Evolutionary conservation across 2,113 vertebrate genomes (phyloP), one percentile per base, ranked within the genome.

Genomic region (Mellivora capensis): DNA sequence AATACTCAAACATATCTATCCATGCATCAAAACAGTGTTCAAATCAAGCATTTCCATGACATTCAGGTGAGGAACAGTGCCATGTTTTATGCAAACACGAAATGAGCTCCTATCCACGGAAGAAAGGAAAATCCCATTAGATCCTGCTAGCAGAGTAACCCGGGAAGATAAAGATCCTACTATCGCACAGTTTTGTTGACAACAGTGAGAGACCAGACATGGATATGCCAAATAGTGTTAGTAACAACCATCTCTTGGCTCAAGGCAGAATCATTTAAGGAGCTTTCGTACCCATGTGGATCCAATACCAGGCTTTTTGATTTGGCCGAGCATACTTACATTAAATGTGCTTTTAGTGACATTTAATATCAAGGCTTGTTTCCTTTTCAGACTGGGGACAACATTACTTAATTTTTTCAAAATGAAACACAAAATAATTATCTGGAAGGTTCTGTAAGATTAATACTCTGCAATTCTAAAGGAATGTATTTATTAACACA

Each of bases 401-500:
- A 89, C n/a, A 71, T 86, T 42, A 92, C n/a, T 85, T 44, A 86
- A 77, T 92, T 97, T 94, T 94, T 84, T 87, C 85, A 74, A 90
- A 88, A 88, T 49, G 86, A 92, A 87, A 71, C 23, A 72, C 42
- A 86, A 90, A 85, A 52, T 44, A 87, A 93, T 18, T 71, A 62
- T 25, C 57, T 42, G 37, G 18, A 79, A n/a, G 14, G 20, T 79
- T 88, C 67, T 84, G 7, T 61, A 54, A 94, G 49, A 93, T 79
- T 27, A 82, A 39, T 25, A 92, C 37, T 92, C 42, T 44, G 4
- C 8, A 91, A 93, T 91, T 94, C 85, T 74, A 76, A 74, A 84
- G 62, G n/a, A 62, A 54, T 90, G 31, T 64, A 47, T 47, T 52
- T 77, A 77, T 29, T 44, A 79, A 89, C 79, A 90, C 71, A 49